phyloP scores from a whole-genome alignment of 2,888 invertebrate species.

The Sussaba pulchella region DNA sequence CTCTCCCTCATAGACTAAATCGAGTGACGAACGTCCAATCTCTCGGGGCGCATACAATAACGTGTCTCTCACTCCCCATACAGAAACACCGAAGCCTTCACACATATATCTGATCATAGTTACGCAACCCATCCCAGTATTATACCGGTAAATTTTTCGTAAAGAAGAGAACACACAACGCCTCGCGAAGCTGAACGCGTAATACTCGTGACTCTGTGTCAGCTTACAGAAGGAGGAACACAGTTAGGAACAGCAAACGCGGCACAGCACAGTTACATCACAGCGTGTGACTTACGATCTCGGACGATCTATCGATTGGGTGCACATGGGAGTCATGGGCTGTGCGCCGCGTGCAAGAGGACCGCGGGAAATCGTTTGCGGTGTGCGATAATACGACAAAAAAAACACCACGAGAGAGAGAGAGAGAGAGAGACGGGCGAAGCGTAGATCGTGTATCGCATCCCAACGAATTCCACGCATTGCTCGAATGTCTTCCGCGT shows the following conservation, averaged over 20 bases:
- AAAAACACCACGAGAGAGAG: constrained; percentile 47
- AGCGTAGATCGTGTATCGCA: constrained; percentile 57
- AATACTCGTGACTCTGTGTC: constrained; percentile 54
- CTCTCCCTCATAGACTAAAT: not conserved
- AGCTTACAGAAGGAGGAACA: constrained; percentile 24
- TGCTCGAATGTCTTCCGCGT: constrained; percentile 58
- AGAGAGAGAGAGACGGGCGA: constrained; percentile 3
- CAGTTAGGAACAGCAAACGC: constrained; percentile 52
- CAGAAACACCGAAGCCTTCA: not conserved
- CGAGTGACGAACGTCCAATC: constrained; percentile 2
- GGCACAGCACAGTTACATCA: constrained; percentile 57
- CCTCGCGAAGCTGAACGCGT: constrained; percentile 45
- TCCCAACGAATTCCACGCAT: constrained; percentile 46
- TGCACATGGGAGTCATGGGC: constrained; percentile 5
- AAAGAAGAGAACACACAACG: constrained; percentile 30
- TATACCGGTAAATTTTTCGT: constrained; percentile 23
- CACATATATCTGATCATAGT: constrained; percentile 9
- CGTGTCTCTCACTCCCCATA: constrained; percentile 36
- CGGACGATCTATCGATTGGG: constrained; percentile 59
- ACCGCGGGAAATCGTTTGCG: constrained; percentile 55
- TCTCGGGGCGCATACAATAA: constrained; percentile 29
- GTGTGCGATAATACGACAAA: constrained; percentile 39
- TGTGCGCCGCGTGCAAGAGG: constrained; percentile 3
- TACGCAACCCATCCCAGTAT: constrained; percentile 20
- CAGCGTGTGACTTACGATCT: constrained; percentile 65